A percentile compares a stretch with the other conserved stretches of the same genome.
These are phyloP conservation scores for Callinectes sapidus DNA, from an alignment of 2,888 invertebrate species.

Conservation along the genomic window DNA sequence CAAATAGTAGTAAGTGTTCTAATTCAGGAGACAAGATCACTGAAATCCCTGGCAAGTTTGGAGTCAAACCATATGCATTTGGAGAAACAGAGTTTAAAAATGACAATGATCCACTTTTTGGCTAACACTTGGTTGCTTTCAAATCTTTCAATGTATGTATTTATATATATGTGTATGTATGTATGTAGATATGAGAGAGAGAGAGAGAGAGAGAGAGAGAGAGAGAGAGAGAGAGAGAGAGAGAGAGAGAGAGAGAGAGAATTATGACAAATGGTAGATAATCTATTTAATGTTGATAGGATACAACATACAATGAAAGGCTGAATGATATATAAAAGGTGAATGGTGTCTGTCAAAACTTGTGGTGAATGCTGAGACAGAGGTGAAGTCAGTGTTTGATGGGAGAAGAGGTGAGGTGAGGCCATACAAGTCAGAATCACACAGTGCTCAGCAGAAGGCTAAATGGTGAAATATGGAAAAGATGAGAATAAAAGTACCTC, in stretches of 20 bases:
- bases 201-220: neutral
- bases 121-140: neutral
- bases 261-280: neutral
- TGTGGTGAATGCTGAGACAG: neutral
- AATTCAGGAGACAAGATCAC: too few species aligned
- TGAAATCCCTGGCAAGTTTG: too few species aligned
- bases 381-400: neutral
- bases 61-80: too few species aligned
- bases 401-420: neutral
- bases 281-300: neutral
- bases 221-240: neutral
- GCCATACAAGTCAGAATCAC: neutral
- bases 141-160: neutral
- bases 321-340: neutral
- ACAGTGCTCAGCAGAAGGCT: constrained; percentile 9
- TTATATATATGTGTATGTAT: too few species aligned
- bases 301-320: neutral
- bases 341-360: neutral
- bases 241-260: neutral
- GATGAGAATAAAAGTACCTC: constrained; percentile 13
- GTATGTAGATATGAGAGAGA: neutral
- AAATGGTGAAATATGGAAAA: constrained; percentile 9
- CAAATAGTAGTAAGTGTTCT: too few species aligned
- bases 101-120: too few species aligned
- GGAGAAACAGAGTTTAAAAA: too few species aligned